phyloP scores from a whole-genome alignment of 2,888 invertebrate species.

The Spialia ferax region DNA sequence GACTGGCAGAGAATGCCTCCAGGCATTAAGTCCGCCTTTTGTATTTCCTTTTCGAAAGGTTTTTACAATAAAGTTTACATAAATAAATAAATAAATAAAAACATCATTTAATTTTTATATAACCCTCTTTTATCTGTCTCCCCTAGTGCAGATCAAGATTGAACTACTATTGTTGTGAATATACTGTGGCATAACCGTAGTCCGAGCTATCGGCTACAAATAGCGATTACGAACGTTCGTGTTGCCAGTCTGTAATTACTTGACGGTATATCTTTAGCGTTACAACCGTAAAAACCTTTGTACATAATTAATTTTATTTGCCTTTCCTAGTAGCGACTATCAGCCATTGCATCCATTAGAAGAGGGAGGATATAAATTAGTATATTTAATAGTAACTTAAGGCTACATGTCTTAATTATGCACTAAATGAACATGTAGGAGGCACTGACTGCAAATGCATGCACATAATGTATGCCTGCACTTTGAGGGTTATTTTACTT shows the following conservation, averaged over 20 bases:
- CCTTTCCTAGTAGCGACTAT: conserved; percentile 34
- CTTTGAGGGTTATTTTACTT: conserved; percentile 19
- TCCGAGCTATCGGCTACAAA: conserved; percentile 62
- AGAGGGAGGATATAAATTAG: conserved; percentile 31
- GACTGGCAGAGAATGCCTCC: too few species aligned
- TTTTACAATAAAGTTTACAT: too few species aligned
- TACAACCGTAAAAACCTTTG: conserved; percentile 37
- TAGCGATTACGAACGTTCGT: conserved; percentile 67
- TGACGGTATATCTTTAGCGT: conserved; percentile 40
- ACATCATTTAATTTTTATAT: too few species aligned
- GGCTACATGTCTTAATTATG: conserved; percentile 34
- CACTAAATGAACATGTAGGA: conserved; percentile 30
- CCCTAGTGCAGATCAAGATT: background rate
- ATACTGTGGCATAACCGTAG: conserved; percentile 28
- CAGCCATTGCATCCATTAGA: conserved; percentile 33
- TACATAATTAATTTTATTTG: conserved; percentile 38
- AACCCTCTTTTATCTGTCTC: background rate
- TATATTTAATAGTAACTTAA: conserved; percentile 17
- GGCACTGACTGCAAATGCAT: conserved; percentile 26
- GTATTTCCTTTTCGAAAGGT: too few species aligned
- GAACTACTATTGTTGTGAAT: conserved; percentile 19
- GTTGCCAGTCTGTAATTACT: conserved; percentile 70
- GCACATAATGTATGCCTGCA: conserved; percentile 24
- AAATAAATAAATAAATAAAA: too few species aligned
- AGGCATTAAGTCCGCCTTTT: too few species aligned